Evolutionary conservation across 2,888 invertebrate genomes (phyloP).

Genomic region (Drosophila siamana): DNA sequence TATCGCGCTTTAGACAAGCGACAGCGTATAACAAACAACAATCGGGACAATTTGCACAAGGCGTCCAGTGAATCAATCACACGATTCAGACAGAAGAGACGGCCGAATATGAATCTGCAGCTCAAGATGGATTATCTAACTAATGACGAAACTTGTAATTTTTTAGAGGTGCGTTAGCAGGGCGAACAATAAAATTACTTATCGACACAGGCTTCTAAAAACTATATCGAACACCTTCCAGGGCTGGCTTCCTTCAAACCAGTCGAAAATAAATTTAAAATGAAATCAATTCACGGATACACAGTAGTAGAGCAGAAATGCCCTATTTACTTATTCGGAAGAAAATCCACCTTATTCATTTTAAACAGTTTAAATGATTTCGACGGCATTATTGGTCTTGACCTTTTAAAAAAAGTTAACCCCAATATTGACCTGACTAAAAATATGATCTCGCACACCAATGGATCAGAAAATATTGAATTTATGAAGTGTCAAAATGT

Average conservation of each 20-base stretch:
- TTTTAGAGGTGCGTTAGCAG: conserved; percentile 3
- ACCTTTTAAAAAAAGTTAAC: not conserved
- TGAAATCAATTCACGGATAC: not conserved
- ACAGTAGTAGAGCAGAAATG: not conserved
- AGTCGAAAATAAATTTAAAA: not conserved
- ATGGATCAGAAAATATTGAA: not conserved
- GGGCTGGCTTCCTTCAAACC: too few relatives aligned
- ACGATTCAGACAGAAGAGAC: too few relatives aligned
- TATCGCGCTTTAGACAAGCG: not conserved
- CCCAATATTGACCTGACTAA: not conserved
- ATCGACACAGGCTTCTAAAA: not conserved
- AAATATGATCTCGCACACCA: not conserved
- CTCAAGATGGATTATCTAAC: too few relatives aligned
- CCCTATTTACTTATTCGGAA: not conserved
- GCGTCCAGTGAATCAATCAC: too few relatives aligned
- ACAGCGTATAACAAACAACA: not conserved
- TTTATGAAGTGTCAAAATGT: not conserved
- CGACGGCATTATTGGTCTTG: not conserved
- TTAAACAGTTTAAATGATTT: not conserved
- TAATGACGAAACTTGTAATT: not conserved
- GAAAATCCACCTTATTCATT: not conserved
- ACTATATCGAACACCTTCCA: not conserved
- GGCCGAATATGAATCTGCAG: too few relatives aligned
- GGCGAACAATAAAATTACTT: not conserved
- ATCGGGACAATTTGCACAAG: too few relatives aligned